phyloP scores from a whole-genome alignment of 1,140 invertebrate genomes.

The Papilio machaon region DNA sequence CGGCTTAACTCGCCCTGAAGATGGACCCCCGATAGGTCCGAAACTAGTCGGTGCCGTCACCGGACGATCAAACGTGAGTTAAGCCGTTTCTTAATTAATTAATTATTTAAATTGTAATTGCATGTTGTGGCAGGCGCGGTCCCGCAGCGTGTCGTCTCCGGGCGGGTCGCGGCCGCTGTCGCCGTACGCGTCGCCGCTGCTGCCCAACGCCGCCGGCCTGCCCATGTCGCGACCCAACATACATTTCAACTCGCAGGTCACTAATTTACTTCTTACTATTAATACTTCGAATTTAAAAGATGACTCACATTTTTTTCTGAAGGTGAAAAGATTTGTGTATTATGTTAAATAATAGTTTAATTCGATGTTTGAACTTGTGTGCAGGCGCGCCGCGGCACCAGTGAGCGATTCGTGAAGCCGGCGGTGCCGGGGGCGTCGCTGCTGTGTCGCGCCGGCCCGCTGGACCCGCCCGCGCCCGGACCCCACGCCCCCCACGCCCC shows the following conservation, averaged over 20 bases:
- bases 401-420: slow-evolving; percentile 91
- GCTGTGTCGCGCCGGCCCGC: slow-evolving; percentile 55
- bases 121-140: slow-evolving; percentile 73
- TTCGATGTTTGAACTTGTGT: slow-evolving; percentile 23
- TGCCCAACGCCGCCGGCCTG: slow-evolving; percentile 82
- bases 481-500: slow-evolving; percentile 74
- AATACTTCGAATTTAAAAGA: no score
- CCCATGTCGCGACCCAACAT: slow-evolving; percentile 79
- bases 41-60: no score
- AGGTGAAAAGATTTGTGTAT: no score
- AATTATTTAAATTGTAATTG: neutral
- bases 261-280: slow-evolving; percentile 6
- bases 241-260: slow-evolving; percentile 81
- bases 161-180: slow-evolving; percentile 83
- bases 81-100: no score
- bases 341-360: no score
- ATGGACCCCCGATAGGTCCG: no score
- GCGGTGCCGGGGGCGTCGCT: slow-evolving; percentile 61
- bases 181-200: slow-evolving; percentile 69
- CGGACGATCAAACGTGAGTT: no score
- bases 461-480: slow-evolving; percentile 56
- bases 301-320: no score
- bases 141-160: slow-evolving; percentile 89
- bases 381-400: slow-evolving; percentile 84
- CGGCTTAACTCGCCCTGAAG: no score